These are phyloP conservation scores for Coregonus clupeaformis DNA, from an alignment of 2,113 vertebrate genomes.

Conservation along the genomic window DNA sequence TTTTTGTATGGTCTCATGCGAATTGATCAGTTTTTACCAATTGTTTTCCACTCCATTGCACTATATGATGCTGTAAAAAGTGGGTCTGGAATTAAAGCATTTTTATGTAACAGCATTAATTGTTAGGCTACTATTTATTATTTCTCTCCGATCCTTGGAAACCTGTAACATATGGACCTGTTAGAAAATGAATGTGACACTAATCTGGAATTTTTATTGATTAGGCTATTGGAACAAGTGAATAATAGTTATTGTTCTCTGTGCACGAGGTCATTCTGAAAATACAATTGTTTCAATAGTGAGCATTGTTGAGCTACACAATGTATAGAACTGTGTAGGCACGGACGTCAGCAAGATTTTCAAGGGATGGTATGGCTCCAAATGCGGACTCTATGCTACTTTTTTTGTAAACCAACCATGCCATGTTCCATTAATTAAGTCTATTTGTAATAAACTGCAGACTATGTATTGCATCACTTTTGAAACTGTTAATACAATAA, in stretches of 20 bases:
- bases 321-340: slow-evolving; percentile 30
- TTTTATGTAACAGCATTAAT: slow-evolving; percentile 33
- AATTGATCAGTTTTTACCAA: slow-evolving; percentile 64
- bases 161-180: slow-evolving; percentile 13
- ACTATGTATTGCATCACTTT: slow-evolving; percentile 48
- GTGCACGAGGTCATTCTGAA: slow-evolving; percentile 43
- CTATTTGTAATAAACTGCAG: slow-evolving; percentile 1
- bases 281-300: slow-evolving; percentile 41
- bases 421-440: slow-evolving; percentile 35
- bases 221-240: slow-evolving; percentile 19
- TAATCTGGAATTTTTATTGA: slow-evolving; percentile 23
- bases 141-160: slow-evolving; percentile 41
- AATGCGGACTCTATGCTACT: slow-evolving; percentile 25
- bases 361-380: slow-evolving; percentile 30
- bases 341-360: slow-evolving; percentile 43
- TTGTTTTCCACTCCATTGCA: slow-evolving; percentile 52
- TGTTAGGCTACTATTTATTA: slow-evolving; percentile 23
- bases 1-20: slow-evolving; percentile 75
- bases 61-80: slow-evolving; percentile 47
- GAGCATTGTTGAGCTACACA: slow-evolving; percentile 56
- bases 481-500: slow-evolving; percentile 42
- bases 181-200: slow-evolving; percentile 33
- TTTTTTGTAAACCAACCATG: slow-evolving; percentile 37
- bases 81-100: slow-evolving; percentile 26
- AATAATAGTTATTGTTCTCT: slow-evolving; percentile 39